These are phyloP conservation scores for Ptychodera flava DNA, from an alignment of 35 echinoderm and acorn worm genomes.

Conservation along the genomic window DNA sequence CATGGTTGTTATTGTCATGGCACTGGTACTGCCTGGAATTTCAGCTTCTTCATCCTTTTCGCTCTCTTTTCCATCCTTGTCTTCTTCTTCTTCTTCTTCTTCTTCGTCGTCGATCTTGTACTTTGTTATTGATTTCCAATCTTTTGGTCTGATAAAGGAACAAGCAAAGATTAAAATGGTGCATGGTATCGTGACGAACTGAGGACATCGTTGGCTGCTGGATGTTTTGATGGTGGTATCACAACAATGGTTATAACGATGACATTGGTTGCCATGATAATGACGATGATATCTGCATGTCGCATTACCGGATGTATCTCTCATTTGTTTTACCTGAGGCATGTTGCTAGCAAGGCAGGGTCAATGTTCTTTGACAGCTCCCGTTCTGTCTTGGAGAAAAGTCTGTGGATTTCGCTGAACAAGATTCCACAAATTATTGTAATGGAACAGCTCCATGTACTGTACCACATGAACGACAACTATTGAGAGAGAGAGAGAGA, in stretches of 20 bases:
- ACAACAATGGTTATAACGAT: no score
- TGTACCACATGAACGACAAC: constrained; percentile 67
- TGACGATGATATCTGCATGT: not conserved
- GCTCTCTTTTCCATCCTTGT: not conserved
- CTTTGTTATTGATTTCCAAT: not conserved
- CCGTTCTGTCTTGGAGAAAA: not conserved
- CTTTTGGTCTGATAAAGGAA: not conserved
- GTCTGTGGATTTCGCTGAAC: constrained; percentile 35
- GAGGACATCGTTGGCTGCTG: not conserved
- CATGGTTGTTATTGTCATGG: not conserved
- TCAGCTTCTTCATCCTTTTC: no score
- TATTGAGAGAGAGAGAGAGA: constrained; percentile 15
- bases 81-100: not conserved
- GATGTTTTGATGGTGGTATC: no score
- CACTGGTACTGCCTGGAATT: no score
- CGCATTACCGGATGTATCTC: not conserved
- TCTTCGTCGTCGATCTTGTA: not conserved
- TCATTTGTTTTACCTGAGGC: constrained; percentile 20
- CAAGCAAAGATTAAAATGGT: not conserved
- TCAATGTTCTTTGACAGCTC: constrained; percentile 6
- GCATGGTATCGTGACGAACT: not conserved
- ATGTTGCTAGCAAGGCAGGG: constrained; percentile 34
- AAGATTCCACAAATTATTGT: constrained; percentile 21
- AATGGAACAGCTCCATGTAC: constrained; percentile 25
- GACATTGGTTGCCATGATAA: not conserved